These are phyloP conservation scores for Tenualosa thibaudeaui DNA, from an alignment of 2,797 vertebrate genomes.

Conservation along the genomic window DNA sequence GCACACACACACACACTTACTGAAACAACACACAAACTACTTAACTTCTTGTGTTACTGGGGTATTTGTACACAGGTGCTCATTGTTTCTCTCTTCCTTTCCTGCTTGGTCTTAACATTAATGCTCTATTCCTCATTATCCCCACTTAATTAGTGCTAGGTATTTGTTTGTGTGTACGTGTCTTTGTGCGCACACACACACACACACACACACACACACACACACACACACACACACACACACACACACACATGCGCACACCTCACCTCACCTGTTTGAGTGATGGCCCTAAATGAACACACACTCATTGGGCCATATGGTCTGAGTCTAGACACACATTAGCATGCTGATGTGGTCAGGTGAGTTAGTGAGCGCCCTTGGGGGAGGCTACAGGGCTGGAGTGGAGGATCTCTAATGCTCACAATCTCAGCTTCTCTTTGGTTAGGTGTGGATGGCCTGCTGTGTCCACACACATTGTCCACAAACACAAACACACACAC, in stretches of 20 bases:
- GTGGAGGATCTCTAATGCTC: too few relatives aligned
- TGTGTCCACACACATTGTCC: too few relatives aligned
- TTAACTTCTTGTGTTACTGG: background rate
- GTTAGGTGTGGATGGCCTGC: too few relatives aligned
- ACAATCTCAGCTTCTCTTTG: too few relatives aligned
- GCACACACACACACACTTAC: background rate
- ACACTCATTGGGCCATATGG: constrained; percentile 49
- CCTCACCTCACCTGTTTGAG: constrained; percentile 39
- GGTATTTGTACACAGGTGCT: constrained; percentile 25
- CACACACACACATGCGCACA: background rate
- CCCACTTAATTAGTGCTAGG: constrained; percentile 18
- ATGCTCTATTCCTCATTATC: background rate
- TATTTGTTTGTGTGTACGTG: background rate
- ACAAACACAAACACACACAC: too few relatives aligned
- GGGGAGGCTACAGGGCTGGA: too few relatives aligned
- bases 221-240: too few relatives aligned
- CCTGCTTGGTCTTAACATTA: background rate
- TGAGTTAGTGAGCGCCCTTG: background rate
- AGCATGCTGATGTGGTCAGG: constrained; percentile 46
- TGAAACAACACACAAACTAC: background rate
- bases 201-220: too few relatives aligned
- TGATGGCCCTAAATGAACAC: background rate
- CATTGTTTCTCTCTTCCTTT: constrained; percentile 28
- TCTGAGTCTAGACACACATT: constrained; percentile 48
- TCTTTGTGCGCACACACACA: background rate